Base-by-base conservation (phyloP, 2,888 invertebrate species). In the Drosophila basisetae region DNA sequence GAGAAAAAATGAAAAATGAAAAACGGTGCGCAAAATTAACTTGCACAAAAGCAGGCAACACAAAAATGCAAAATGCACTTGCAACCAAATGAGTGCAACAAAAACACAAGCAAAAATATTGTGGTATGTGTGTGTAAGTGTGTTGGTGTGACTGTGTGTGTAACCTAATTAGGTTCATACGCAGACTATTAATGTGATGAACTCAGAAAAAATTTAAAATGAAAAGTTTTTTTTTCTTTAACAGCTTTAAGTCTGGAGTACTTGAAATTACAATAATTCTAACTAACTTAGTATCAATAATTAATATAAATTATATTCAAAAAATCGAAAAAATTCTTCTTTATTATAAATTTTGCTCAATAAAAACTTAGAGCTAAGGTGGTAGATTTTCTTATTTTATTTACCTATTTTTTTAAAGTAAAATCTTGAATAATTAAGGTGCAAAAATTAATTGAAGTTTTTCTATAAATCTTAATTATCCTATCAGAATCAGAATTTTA, bases 11-110 rank as follows among this genome's bases (percentile, higher is more conserved):
- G 47, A 35, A 43, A 55, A 49, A 35, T 18, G 43, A 61, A 61
- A 63, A 68, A 50, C 53, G 37, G 49, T 33, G 41, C 71, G 39
- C 73, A 59, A 90, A 88, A 88, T 88, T 83, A 84, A 83, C 83
- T 88, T 62, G 55, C 74, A 65, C 49, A 71, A 72, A 72, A 80
- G 56, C 47, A 55, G 54, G 63, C 70, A 68, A 67, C 70, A 79
- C 65, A 65, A 82, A 76, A 85, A 65, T 68, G 75, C 61, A 67
- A 82, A 76, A 83, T 73, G 74, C 79, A 78, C 50, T 68, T 64
- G 72, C 69, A 83, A 68, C 68, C 69, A 84, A 86, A 78, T 72
- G 65, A 62, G 83, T 25, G 39, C 63, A 66, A 49, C 62, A 52
- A 62, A 53, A 75, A 72, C 64, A 67, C 33, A 50, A 49, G 31